A percentile compares a stretch with the other conserved stretches of the same genome.
These are phyloP conservation scores for Mustela lutreola DNA, from an alignment of 2,113 vertebrate species.

Conservation along the genomic window DNA sequence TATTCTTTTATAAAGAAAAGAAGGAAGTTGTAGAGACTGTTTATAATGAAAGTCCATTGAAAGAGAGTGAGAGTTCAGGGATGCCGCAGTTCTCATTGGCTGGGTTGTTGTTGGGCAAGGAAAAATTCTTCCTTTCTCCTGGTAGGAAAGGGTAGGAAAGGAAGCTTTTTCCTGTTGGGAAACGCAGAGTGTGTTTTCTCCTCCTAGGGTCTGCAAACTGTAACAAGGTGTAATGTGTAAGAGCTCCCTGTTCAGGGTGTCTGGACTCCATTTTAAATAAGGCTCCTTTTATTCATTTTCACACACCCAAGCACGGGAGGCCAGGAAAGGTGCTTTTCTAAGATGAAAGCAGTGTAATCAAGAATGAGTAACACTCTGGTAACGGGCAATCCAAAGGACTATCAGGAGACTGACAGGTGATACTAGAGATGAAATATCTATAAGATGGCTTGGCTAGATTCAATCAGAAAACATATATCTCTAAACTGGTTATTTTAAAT, in stretches of 20 bases:
- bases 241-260: background rate
- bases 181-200: too few species aligned
- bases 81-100: background rate
- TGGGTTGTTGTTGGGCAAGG: background rate
- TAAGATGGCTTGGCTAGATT: background rate
- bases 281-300: background rate
- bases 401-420: conserved; percentile 8
- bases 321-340: background rate
- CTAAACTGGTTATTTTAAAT: background rate
- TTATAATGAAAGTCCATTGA: background rate
- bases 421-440: background rate
- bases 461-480: background rate
- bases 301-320: background rate
- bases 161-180: background rate
- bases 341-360: conserved; percentile 24
- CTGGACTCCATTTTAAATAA: background rate
- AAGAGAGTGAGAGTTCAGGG: background rate
- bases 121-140: background rate
- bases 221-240: background rate
- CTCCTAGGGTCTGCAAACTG: background rate
- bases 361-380: background rate
- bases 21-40: background rate
- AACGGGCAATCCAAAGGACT: background rate
- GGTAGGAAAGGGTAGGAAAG: background rate
- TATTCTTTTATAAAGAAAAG: background rate